A percentile compares a stretch with the other conserved stretches of the same genome.
Evolutionary conservation across 2,888 invertebrate genomes (phyloP).

Genomic region (Coenonympha arcania): DNA sequence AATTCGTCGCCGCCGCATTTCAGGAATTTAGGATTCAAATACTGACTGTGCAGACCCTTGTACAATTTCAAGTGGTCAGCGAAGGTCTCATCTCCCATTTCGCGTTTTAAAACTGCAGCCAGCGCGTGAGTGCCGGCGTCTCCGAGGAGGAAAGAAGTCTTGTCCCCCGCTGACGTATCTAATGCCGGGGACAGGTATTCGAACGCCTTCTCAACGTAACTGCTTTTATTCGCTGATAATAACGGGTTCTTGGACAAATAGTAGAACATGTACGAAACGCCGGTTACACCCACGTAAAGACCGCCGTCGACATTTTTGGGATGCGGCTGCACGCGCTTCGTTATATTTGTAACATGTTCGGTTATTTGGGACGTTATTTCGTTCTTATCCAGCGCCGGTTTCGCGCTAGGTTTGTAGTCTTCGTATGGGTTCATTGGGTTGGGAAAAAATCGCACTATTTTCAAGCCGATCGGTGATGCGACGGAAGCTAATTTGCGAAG

Average conservation of each 20-base stretch:
- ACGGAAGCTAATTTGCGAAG: constrained; percentile 34
- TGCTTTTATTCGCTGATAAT: constrained; percentile 55
- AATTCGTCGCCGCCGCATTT: constrained; percentile 85
- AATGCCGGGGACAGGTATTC: constrained; percentile 78
- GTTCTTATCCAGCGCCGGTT: constrained; percentile 36
- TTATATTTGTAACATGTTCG: constrained; percentile 48
- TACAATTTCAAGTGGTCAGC: constrained; percentile 49
- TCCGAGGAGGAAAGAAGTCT: constrained; percentile 84
- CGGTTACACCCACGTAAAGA: constrained; percentile 79
- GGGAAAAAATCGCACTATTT: constrained; percentile 62
- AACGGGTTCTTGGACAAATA: constrained; percentile 75
- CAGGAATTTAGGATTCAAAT: constrained; percentile 66
- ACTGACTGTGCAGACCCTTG: constrained; percentile 51
- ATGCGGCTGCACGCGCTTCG: constrained; percentile 48
- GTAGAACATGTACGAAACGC: constrained; percentile 84
- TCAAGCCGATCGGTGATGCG: constrained; percentile 30
- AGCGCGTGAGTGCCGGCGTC: constrained; percentile 84
- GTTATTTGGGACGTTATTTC: constrained; percentile 43
- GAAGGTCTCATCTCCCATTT: constrained; percentile 58
- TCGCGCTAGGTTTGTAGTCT: constrained; percentile 40
- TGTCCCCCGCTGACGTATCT: constrained; percentile 72
- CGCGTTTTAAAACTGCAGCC: constrained; percentile 76
- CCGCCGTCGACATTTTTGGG: constrained; percentile 73
- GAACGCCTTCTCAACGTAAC: constrained; percentile 74
- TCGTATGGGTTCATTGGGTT: constrained; percentile 59